These are phyloP conservation scores for Penaeus monodon DNA, from an alignment of 2,888 invertebrate species.

Conservation along the genomic window DNA sequence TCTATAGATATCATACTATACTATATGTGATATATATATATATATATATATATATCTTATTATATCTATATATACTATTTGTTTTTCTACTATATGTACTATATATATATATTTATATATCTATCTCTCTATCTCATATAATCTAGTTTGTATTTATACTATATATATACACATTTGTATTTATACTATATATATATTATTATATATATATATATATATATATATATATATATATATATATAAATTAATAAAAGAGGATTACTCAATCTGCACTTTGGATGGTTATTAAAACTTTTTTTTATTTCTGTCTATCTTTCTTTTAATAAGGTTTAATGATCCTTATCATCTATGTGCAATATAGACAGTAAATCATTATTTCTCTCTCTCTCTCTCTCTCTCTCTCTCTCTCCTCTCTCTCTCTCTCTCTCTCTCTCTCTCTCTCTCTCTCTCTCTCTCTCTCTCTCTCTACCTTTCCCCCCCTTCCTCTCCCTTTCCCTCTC, in stretches of 20 bases:
- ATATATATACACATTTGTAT: no score
- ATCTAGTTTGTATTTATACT: no score
- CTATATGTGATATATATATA: no score
- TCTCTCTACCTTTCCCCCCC: background rate
- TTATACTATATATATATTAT: no score
- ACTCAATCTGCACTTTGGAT: background rate
- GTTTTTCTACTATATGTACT: no score
- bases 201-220: conserved; percentile 29
- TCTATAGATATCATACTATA: no score
- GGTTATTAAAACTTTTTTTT: background rate
- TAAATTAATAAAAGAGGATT: background rate
- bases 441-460: background rate
- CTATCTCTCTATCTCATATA: no score
- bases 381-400: conserved; percentile 7
- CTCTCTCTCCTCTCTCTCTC: background rate
- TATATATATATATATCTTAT: no score
- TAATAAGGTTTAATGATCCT: background rate
- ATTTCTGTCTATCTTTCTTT: background rate
- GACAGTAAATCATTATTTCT: background rate
- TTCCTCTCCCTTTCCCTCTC: background rate
- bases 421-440: background rate
- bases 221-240: conserved; percentile 23
- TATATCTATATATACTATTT: no score
- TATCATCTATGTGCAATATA: background rate
- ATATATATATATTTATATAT: no score